Base-by-base conservation (phyloP, 1,140 invertebrate genomes). In the Ooceraea biroi region DNA sequence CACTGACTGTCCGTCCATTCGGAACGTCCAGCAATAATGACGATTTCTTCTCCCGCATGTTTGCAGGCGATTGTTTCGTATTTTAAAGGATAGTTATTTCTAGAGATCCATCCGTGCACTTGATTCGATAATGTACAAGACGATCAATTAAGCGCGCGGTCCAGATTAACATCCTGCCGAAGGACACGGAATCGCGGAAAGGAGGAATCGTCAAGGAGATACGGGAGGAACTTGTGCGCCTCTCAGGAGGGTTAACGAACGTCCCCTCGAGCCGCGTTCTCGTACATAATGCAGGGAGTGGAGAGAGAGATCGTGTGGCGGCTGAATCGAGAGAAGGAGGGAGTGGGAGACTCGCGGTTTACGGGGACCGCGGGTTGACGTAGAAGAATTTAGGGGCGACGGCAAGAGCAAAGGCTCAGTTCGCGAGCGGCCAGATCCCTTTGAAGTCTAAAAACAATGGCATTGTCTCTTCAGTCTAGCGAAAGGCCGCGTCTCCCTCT, bases 371-470 rank as follows among this genome's bases (percentile, higher is more conserved):
- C 77, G 80, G 83, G 83, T 85, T 88, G 89, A 93, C 92, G 93
- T 92, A 94, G 94, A 94, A 94, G 94, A 94, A 94, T 94, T 94
- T 94, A 94, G 94, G 94, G 93, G 91, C 92, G 94, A 94, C 94
- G 93, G 93, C 93, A 85, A 92, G 90, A 92, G 91, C 93, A 93
- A 94, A 94, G 92, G 92, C 89, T 92, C 91, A 92, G 91, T 92
- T 94, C 91, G 91, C 89, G 89, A 92, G 92, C 92, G 93, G 92
- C 87, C 83, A 89, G 89, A 87, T 90, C 88, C 91, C 94, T 94
- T 94, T 94, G 94, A 94, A 94, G 94, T 94, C 93, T 89, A 94
- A 94, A 94, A 94, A 94, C 94, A 94, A 94, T 94, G 93, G 90
- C 94, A 94, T 94, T 94, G 94, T 94, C 93, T 94, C 93, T 93